Base-by-base conservation (phyloP, 2,888 invertebrate species). In the Peribatodes rhomboidaria region DNA sequence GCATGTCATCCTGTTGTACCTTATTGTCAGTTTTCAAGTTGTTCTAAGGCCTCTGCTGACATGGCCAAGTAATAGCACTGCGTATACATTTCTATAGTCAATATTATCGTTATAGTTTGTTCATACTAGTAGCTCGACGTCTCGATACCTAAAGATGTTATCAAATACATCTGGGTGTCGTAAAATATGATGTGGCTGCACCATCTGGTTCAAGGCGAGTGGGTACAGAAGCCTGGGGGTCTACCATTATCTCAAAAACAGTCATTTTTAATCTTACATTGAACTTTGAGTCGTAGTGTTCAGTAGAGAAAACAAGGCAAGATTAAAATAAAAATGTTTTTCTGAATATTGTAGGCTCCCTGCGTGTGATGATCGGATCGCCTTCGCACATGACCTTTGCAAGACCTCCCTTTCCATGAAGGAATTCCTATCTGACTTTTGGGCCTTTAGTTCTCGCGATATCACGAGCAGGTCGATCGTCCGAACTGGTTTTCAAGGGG, bases 121-220 rank as follows among this genome's bases (percentile, higher is more conserved):
- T 2, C 27, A 27, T 27, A 27, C 27, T 27, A 27, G 27, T 27
- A 2, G 6, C 11, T 50, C 42, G 56, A 65, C 69, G 16, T 69
- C 63, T 59, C 61, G 54, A 49, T 49, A 39, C 49, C 31, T 42
- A 41, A 61, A 61, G 20, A 56, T 64, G 65, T 67, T 65, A 71
- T 70, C 53, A 27, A 39, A 39, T 31, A 68, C 71, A 71, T 72
- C 63, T 69, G 64, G 65, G 73, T 81, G 82, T 82, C 79, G 82
- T 74, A 82, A 84, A 81, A 81, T 74, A 61, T 70, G 79, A 83
- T 81, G 81, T 80, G 75, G 73, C 73, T 62, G 68, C 60, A 64
- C 53, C 72, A 89, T 88, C 79, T 88, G 81, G 90, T 88, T 87
- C 90, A 90, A 90, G 90, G 90, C 80, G 68, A 87, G 81, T 86